Evolutionary conservation across 2,797 vertebrate species (phyloP).

Genomic region (Sebastes miniatus): DNA sequence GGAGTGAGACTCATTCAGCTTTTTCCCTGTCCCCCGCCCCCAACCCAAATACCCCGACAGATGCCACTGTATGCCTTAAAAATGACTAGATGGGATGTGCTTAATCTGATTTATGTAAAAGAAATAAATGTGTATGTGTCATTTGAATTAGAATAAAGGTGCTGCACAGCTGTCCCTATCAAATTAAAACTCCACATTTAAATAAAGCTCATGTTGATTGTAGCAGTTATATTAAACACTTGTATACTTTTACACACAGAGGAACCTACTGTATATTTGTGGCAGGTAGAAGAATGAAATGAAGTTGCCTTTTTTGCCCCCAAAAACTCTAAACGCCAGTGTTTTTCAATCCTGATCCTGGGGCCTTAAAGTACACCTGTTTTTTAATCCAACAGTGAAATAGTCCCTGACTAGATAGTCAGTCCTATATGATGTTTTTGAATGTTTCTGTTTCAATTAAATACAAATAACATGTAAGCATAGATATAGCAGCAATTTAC

Average conservation of each 20-base stretch:
- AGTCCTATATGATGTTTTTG: neutral
- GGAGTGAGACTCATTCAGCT: constrained; percentile 85
- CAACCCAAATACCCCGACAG: constrained; percentile 64
- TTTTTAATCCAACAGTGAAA: constrained; percentile 8
- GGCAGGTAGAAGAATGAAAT: neutral
- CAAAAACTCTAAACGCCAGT: neutral
- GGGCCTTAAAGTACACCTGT: neutral
- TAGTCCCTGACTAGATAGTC: neutral
- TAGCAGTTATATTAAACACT: neutral
- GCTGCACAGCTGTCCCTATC: neutral
- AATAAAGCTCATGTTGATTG: neutral
- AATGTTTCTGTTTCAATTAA: neutral
- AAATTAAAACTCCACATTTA: neutral
- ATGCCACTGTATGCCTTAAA: constrained; percentile 66
- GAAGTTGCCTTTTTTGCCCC: neutral
- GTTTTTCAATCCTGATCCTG: neutral
- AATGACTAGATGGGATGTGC: constrained; percentile 23
- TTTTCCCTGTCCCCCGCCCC: constrained; percentile 65
- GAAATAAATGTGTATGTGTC: constrained; percentile 1
- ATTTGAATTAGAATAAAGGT: neutral
- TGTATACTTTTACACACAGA: neutral
- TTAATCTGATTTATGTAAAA: constrained; percentile 28
- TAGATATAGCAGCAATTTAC: neutral
- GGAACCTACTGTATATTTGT: neutral
- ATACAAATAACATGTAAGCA: neutral